phyloP scores from a whole-genome alignment of 2,888 invertebrate genomes.

The Malthinus seriepunctatus region DNA sequence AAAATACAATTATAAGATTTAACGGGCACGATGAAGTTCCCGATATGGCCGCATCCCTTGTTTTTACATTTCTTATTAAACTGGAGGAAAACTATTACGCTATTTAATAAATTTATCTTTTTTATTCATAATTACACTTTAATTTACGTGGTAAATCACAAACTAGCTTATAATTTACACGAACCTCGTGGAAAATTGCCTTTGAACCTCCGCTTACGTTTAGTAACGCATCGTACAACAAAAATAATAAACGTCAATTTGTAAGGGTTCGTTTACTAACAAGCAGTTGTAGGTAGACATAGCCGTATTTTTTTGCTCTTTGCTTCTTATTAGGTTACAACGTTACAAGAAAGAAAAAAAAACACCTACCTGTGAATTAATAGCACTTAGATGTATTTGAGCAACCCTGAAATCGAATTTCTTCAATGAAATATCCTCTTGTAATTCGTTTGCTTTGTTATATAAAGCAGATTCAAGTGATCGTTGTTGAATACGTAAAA shows the following conservation, averaged over 20 bases:
- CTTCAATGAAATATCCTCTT: constrained; percentile 94
- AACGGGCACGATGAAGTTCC: too few species aligned
- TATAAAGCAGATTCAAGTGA: constrained; percentile 81
- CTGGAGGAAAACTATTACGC: too few species aligned
- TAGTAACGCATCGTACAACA: background rate
- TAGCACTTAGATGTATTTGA: constrained; percentile 86
- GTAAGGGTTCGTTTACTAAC: background rate
- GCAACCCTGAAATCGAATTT: constrained; percentile 91
- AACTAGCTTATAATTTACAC: too few species aligned
- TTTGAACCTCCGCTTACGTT: too few species aligned
- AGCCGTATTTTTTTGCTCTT: background rate
- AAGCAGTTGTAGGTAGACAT: constrained; percentile 2
- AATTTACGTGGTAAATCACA: too few species aligned
- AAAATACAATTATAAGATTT: too few species aligned
- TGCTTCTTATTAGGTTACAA: background rate
- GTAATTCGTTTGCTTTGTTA: constrained; percentile 93
- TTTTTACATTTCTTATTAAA: too few species aligned
- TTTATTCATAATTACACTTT: too few species aligned
- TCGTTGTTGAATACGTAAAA: constrained; percentile 78
- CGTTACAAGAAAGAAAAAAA: background rate
- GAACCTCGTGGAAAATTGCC: too few species aligned
- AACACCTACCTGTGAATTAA: constrained; percentile 83
- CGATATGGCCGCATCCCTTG: too few species aligned
- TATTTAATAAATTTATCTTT: too few species aligned
- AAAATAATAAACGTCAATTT: background rate